Evolutionary conservation across 1,140 invertebrate species (phyloP).

Genomic region (Zaprionus gabonicus): DNA sequence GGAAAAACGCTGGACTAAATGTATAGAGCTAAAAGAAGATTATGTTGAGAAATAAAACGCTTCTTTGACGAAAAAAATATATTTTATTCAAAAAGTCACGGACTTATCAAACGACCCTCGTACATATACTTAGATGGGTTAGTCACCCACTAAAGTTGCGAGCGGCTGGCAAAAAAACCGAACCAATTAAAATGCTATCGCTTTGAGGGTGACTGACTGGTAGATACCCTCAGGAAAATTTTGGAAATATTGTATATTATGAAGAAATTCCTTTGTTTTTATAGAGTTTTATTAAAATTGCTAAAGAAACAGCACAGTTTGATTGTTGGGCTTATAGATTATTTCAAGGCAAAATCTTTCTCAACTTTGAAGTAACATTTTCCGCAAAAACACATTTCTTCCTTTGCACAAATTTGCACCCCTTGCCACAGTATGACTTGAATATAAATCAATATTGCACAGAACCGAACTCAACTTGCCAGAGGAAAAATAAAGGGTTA

Average conservation of each 20-base stretch:
- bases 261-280: too few relatives aligned
- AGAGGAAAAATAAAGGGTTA: conserved; percentile 9
- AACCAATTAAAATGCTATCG: not conserved
- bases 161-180: not conserved
- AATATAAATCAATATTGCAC: conserved; percentile 23
- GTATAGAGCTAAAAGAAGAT: too few relatives aligned
- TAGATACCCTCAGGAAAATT: not conserved
- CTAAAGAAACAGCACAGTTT: too few relatives aligned
- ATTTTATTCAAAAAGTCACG: too few relatives aligned
- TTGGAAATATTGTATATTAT: too few relatives aligned
- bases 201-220: not conserved
- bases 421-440: not conserved
- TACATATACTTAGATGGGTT: not conserved
- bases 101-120: too few relatives aligned
- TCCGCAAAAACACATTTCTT: not conserved
- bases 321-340: not conserved
- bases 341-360: not conserved
- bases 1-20: too few relatives aligned
- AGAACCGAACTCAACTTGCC: not conserved
- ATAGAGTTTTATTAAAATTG: too few relatives aligned
- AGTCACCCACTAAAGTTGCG: not conserved
- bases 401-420: not conserved
- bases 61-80: too few relatives aligned
- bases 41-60: too few relatives aligned
- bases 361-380: not conserved